Base-by-base conservation (phyloP, 2,797 vertebrate genomes). In the Hypotaenidia okinawae region DNA sequence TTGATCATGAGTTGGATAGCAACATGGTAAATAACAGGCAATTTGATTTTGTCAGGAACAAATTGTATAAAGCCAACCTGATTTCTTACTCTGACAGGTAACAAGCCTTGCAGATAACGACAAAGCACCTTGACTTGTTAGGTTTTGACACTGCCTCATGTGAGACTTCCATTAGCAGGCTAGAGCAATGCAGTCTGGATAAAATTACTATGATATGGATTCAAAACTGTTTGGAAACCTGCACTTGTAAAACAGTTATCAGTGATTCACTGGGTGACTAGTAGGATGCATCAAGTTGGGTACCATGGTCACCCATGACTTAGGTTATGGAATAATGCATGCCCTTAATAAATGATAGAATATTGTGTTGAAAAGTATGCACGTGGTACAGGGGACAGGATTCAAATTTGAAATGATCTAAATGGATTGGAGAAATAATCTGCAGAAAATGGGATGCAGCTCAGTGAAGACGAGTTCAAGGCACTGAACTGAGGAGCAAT, bases 31-130 rank as follows among this genome's bases (percentile, higher is more conserved):
- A 96, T 97, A 97, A 95, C 92, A 94, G 90, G 92, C 92, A 96
- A 95, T 97, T 97, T 96, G 95, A 95, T 95, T 97, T 97, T 95
- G 94, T 95, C 95, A 95, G 95, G 93, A 95, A 57, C 93, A 97
- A 97, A 97, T 95, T 95, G 92, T 93, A 92, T 96, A 95, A 97
- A 96, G 93, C 86, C 93, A 94, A 74, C 77, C 93, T 96, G 96
- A 97, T 97, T 97, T 96, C 89, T 92, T 92, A 22, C 86, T 94
- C 92, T 97, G 96, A 95, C 95, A 95, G 81, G 92, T 96, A 97
- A 96, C 90, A 94, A 94, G 94, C 30, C 88, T 89, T 93, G 90
- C 11, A 97, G 96, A 95, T 94, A 95, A 94, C 74, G 69, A 76
- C 88, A 92, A 87, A 95, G 84, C 92, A 95, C 92, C 94, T 93